Percentiles rank a stretch among this genome's conserved stretches.
Conservation (phyloP, 2,797 vertebrate genomes). For the Dipus sagitta region DNA sequence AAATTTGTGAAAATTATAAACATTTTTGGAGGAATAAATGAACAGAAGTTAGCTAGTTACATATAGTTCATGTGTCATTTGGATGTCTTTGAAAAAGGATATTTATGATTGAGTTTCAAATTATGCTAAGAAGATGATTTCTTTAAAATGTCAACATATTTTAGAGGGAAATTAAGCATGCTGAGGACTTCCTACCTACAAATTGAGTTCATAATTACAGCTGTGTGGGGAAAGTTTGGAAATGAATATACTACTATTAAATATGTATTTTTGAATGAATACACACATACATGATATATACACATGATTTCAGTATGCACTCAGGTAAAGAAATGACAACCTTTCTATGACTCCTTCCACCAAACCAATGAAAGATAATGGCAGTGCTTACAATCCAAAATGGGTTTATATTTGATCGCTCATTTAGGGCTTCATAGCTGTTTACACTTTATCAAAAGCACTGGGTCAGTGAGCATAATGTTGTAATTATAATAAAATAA, state of each 20-base stretch:
- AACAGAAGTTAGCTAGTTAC: not conserved
- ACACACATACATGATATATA: not conserved
- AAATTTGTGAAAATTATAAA: not conserved
- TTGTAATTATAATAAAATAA: not conserved
- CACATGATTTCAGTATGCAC: not conserved
- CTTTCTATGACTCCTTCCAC: not conserved
- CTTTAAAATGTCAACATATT: not conserved
- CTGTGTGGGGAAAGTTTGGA: not conserved
- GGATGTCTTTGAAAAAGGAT: not conserved
- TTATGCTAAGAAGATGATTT: constrained; percentile 2
- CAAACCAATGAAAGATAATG: not conserved
- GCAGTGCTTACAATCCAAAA: not conserved
- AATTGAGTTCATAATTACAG: not conserved
- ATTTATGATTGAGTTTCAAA: constrained; percentile 8
- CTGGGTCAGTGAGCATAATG: not conserved
- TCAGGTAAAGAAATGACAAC: not conserved
- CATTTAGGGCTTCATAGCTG: not conserved
- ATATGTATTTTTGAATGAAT: not conserved
- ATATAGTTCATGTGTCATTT: not conserved
- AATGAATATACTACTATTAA: not conserved
- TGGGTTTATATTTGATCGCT: not conserved
- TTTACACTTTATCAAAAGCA: not conserved
- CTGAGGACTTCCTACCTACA: not conserved
- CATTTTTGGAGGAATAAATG: not conserved
- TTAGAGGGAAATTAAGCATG: not conserved